A percentile compares a stretch with the other conserved stretches of the same genome.
Evolutionary conservation across 1,140 invertebrate genomes (phyloP).

Genomic region (Nasonia vitripennis): DNA sequence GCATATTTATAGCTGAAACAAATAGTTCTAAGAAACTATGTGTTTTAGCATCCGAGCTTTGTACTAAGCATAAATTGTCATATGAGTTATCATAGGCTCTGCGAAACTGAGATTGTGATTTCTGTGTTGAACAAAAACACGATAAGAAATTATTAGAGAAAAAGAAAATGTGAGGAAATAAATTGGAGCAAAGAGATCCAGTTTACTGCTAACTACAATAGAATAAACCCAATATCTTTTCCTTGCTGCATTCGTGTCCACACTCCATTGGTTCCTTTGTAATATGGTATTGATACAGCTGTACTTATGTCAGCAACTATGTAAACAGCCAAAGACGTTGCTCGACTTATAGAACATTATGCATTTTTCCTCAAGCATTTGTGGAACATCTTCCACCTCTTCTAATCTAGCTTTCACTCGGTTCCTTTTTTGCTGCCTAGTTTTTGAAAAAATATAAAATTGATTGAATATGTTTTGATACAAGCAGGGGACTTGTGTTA

Average conservation of each 20-base stretch:
- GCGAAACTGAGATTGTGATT: conserved; percentile 90
- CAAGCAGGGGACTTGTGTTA: conserved; percentile 73
- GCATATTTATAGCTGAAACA: too few species aligned
- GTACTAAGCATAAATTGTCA: conserved; percentile 90
- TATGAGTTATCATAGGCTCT: conserved; percentile 94
- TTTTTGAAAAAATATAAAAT: conserved; percentile 39
- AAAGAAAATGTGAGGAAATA: too few species aligned
- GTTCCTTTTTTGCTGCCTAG: conserved; percentile 79
- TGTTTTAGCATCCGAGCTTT: conserved; percentile 85
- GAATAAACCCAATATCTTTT: conserved; percentile 83
- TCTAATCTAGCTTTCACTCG: conserved; percentile 81
- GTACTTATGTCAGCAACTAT: conserved; percentile 98
- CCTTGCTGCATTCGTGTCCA: conserved; percentile 91
- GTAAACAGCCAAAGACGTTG: conserved; percentile 89
- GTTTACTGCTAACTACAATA: conserved; percentile 29
- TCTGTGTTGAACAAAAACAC: conserved; percentile 69
- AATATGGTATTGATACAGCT: conserved; percentile 93
- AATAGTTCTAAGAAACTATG: conserved; percentile 93
- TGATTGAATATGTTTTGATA: conserved; percentile 62
- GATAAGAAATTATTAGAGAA: too few species aligned
- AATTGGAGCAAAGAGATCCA: too few species aligned
- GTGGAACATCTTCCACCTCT: conserved; percentile 87
- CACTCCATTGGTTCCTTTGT: conserved; percentile 90
- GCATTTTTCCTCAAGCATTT: conserved; percentile 86
- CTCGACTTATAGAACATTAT: conserved; percentile 82